Evolutionary conservation across 64 coral and sea anemone species (phyloP), one percentile per base, ranked within the genome.

Genomic region (Dendronephthya gigantea): DNA sequence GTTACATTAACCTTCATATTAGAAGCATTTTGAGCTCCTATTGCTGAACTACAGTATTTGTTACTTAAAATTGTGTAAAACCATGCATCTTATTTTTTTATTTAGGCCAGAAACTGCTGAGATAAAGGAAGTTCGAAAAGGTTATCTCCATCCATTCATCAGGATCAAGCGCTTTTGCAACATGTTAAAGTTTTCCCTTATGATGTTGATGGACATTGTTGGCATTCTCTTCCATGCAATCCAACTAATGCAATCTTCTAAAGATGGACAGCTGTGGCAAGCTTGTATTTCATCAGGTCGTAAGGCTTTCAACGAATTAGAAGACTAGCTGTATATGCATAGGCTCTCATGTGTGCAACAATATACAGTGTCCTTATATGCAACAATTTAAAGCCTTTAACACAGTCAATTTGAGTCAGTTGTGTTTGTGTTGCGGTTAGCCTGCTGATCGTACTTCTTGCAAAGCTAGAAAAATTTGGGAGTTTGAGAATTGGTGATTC

Each of bases 381-480:
- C 68, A 84, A 74, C 79, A 83, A 84, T 87, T 36, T n/a, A 51
- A 72, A 13, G 36, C 86, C 38, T 36, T 81, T 17, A 92, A 92
- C 82, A 83, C 86, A 65, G 86, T 88, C 85, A 92, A 31, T 92
- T 88, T 83, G 85, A 92, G 23, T 88, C 32, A 49, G 84, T 65
- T 40, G 72, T 92, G 90, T 84, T 50, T 31, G 23, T 51, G 55
- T 22, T 92, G 85, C 84, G 82, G 90, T 16, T 81, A 40, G 50
- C 30, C 22, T 66, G 90, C 90, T 9, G 82, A 92, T 27, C 88
- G 68, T 50, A 50, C 88, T 83, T 68, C 85, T 74, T 88, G 90
- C 83, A 81, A 37, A 17, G 28, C 62, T 15, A 88, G 81, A 70
- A 90, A 90, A 85, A 90, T 91, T 25, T 87, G 85, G 81, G 86